These are phyloP conservation scores for Seriola dumerili DNA, from an alignment of 2,113 vertebrate species.

Conservation along the genomic window DNA sequence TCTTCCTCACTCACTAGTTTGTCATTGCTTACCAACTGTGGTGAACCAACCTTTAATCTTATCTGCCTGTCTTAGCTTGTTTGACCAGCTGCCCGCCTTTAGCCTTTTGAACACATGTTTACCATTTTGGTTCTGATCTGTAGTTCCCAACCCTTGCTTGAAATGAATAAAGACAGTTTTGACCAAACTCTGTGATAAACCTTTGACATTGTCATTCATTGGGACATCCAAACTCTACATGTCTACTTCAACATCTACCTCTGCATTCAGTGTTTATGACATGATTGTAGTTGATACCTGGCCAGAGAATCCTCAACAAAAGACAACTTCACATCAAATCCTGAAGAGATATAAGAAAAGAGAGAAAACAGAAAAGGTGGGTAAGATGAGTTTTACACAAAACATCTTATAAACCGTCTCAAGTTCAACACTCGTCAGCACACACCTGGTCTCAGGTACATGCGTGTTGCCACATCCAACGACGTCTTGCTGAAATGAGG, in stretches of 20 bases:
- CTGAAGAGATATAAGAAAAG: constrained; percentile 68
- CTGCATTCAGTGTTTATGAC: not conserved
- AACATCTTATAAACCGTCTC: not conserved
- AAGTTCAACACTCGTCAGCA: not conserved
- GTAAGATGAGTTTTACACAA: not conserved
- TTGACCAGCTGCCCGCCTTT: not conserved
- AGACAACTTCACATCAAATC: constrained; percentile 86
- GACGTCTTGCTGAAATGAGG: constrained; percentile 49
- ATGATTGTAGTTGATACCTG: constrained; percentile 72
- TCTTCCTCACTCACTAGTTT: not conserved
- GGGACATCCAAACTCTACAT: not conserved
- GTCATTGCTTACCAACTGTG: not conserved
- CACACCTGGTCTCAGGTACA: constrained; percentile 70
- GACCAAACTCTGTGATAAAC: not conserved
- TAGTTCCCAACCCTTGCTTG: not conserved
- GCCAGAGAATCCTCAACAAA: constrained; percentile 87
- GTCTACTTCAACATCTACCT: not conserved
- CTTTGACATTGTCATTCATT: not conserved
- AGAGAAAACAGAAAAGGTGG: not conserved
- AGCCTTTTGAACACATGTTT: not conserved
- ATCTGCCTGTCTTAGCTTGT: not conserved
- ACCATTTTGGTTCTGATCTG: not conserved
- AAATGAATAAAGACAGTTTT: not conserved
- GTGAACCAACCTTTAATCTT: not conserved
- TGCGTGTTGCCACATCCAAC: constrained; percentile 64